phyloP scores from a whole-genome alignment of 2,888 invertebrate genomes.

The Orchesellides sinensis region DNA sequence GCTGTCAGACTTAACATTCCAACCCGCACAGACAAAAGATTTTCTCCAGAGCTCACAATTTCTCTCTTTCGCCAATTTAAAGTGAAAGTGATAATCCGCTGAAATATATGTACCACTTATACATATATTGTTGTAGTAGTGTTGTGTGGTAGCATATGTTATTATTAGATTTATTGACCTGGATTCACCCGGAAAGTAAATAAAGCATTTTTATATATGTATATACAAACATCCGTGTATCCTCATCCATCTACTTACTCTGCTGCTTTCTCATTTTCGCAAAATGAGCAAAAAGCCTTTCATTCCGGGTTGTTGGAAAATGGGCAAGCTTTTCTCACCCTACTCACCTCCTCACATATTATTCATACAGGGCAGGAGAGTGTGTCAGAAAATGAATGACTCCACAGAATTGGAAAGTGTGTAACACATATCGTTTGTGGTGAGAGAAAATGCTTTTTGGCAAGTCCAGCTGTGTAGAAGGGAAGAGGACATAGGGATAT shows the following conservation, averaged over 20 bases:
- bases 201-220: conserved; percentile 7
- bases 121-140: no score
- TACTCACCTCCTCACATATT: conserved; percentile 43
- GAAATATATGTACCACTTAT: background rate
- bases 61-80: conserved; percentile 37
- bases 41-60: background rate
- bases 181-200: conserved; percentile 30
- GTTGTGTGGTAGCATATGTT: conserved; percentile 5
- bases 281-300: conserved; percentile 14
- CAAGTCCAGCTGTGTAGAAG: background rate
- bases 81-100: background rate
- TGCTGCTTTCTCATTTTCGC: conserved; percentile 15
- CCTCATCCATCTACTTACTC: background rate
- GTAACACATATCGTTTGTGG: background rate
- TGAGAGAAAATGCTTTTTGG: background rate
- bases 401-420: background rate
- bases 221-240: background rate
- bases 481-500: background rate
- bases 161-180: conserved; percentile 48
- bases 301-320: conserved; percentile 1
- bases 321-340: conserved; percentile 38
- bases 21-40: background rate
- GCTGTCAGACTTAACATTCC: background rate
- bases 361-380: conserved; percentile 39
- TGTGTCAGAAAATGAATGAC: conserved; percentile 37